Evolutionary conservation across 2,113 vertebrate genomes (phyloP), one percentile per base, ranked within the genome.

Genomic region (Lamprotornis superbus): DNA sequence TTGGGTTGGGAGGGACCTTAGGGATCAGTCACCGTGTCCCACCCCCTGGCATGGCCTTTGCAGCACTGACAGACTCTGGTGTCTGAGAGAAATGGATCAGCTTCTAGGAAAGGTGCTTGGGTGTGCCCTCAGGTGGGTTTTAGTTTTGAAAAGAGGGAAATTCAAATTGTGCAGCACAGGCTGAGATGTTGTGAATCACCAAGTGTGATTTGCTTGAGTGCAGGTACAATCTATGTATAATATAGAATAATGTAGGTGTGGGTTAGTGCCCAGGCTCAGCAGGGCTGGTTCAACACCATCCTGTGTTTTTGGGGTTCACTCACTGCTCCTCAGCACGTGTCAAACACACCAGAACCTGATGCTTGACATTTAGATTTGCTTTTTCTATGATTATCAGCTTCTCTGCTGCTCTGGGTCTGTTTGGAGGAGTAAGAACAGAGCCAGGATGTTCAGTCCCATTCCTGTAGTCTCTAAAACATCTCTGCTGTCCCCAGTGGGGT

Each of bases 381-480:
- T 55, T 40, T 14, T 20, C 31, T 73, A 0, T 2, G 10, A 4
- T 8, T 67, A 9, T 57, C 21, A 5, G 8, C 14, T 27, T 77
- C 63, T 73, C 14, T n/a, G 31, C 18, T 28, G 8, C 12, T 21
- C 9, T 33, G 31, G 15, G 24, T 27, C 57, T 40, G 27, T 17
- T 53, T 8, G 69, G 85, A 63, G 57, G 28, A 21, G 23, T 21
- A 1, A 31, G 47, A 63, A 9, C 0, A 18, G 37, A 30, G 59
- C n/a, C 19, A n/a, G n/a, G 42, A 1, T 25, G 0, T 4, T 50
- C 0, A 1, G 31, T 28, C 3, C 47, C 0, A 1, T 24, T 50
- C 27, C 60, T 60, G 30, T 1, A 2, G 19, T 57, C 20, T 25
- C 14, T 52, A 1, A 35, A 24, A 5, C 8, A 10, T 15, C 70